These are phyloP conservation scores for Pomacea canaliculata DNA, from an alignment of 2,888 invertebrate genomes.

Conservation along the genomic window DNA sequence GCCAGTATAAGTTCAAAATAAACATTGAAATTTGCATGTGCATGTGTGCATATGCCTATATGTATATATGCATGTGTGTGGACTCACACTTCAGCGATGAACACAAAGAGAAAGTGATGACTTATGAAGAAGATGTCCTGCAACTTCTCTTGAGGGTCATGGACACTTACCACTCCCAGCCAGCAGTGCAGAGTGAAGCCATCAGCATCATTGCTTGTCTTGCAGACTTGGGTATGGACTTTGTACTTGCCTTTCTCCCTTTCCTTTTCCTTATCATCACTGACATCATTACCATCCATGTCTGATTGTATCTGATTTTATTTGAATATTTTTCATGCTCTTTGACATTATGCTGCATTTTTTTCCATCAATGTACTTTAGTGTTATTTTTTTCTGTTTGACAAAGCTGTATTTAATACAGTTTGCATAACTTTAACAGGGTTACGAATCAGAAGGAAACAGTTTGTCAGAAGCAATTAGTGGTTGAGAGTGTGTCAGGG, in stretches of 20 bases:
- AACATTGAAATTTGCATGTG: no score
- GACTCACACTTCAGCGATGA: constrained; percentile 32
- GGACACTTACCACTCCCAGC: constrained; percentile 34
- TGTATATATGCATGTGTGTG: not conserved
- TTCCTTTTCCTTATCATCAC: not conserved
- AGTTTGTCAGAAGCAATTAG: no score
- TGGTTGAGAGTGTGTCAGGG: no score
- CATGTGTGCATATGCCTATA: not conserved
- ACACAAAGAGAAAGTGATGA: constrained; percentile 46
- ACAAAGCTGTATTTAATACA: no score
- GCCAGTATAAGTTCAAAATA: no score
- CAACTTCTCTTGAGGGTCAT: constrained; percentile 39
- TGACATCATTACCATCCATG: no score
- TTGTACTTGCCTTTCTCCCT: not conserved
- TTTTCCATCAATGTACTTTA: no score
- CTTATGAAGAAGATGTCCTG: constrained; percentile 41
- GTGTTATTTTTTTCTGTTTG: no score
- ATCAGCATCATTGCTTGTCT: constrained; percentile 58
- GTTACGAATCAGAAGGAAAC: no score
- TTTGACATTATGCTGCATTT: no score
- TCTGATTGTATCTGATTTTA: no score
- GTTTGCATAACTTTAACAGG: no score
- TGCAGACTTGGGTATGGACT: constrained; percentile 56
- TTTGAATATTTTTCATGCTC: not conserved
- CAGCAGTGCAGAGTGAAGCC: constrained; percentile 51